phyloP scores from a whole-genome alignment of 2,797 vertebrate genomes.

The Rhinatrema bivittatum region DNA sequence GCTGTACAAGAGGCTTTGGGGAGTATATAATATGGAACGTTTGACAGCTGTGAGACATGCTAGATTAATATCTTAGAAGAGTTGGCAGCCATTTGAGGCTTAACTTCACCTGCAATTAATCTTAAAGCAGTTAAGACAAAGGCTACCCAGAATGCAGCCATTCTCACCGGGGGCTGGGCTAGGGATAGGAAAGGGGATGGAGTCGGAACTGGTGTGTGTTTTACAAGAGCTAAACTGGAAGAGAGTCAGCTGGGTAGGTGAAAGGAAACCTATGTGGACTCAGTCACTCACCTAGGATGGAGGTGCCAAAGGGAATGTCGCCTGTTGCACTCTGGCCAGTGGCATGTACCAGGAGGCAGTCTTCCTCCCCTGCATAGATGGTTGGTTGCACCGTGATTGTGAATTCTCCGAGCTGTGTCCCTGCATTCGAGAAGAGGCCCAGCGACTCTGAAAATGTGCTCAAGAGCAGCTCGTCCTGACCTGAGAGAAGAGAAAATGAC shows the following conservation, averaged over 20 bases:
- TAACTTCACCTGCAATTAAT: too few relatives aligned
- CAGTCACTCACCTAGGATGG: constrained; percentile 73
- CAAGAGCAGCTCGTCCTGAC: constrained; percentile 53
- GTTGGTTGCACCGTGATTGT: constrained; percentile 54
- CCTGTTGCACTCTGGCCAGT: constrained; percentile 57
- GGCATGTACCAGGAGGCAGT: constrained; percentile 66
- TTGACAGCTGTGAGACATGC: too few relatives aligned
- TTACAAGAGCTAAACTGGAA: neutral
- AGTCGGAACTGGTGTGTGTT: neutral
- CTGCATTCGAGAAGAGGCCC: constrained; percentile 52
- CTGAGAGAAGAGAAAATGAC: constrained; percentile 31
- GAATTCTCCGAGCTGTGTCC: constrained; percentile 63
- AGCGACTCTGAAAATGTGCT: constrained; percentile 75
- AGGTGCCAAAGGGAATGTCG: constrained; percentile 59
- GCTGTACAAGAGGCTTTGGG: too few relatives aligned
- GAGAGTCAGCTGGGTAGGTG: neutral
- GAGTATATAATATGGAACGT: too few relatives aligned
- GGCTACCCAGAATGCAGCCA: neutral
- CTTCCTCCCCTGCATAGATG: constrained; percentile 22
- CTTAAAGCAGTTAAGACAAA: neutral
- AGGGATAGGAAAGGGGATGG: neutral
- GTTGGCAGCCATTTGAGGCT: too few relatives aligned
- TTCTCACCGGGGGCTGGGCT: neutral
- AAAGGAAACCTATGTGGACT: too few relatives aligned
- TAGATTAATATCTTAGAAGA: too few relatives aligned